A percentile compares a stretch with the other conserved stretches of the same genome.
phyloP scores from a whole-genome alignment of 2,113 vertebrate species.

The Sander vitreus region DNA sequence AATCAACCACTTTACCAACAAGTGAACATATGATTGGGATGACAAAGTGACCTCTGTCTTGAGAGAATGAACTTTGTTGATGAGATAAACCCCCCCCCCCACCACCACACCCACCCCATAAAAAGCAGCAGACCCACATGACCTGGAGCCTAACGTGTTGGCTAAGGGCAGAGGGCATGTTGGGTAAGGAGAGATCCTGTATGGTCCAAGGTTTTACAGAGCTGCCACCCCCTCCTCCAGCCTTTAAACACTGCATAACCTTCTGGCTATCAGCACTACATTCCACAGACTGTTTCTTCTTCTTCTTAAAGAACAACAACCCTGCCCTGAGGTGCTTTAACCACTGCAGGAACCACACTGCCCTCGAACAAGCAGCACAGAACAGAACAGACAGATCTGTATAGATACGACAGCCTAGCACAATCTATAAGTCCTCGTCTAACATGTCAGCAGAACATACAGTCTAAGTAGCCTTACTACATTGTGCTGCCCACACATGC shows the following conservation, averaged over 20 bases:
- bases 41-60: constrained; percentile 66
- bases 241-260: constrained; percentile 76
- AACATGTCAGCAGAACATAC: constrained; percentile 81
- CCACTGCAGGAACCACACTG: constrained; percentile 62
- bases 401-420: constrained; percentile 46
- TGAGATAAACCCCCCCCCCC: constrained; percentile 49
- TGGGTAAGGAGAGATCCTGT: constrained; percentile 61
- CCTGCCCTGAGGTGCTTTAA: constrained; percentile 70
- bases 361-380: constrained; percentile 49
- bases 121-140: constrained; percentile 64
- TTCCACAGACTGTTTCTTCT: constrained; percentile 79
- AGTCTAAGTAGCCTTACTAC: constrained; percentile 76
- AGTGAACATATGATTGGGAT: constrained; percentile 59
- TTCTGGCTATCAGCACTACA: constrained; percentile 80
- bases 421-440: constrained; percentile 75
- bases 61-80: constrained; percentile 62
- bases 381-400: constrained; percentile 31
- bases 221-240: constrained; percentile 34
- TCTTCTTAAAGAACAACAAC: constrained; percentile 76
- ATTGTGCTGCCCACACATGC: constrained; percentile 58
- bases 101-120: neutral
- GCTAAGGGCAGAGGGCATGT: constrained; percentile 70
- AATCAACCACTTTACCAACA: constrained; percentile 55
- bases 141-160: constrained; percentile 61
- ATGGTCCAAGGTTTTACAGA: constrained; percentile 63